Conservation (phyloP, 2,888 invertebrate species). For the Acanthosepion esculentum region DNA sequence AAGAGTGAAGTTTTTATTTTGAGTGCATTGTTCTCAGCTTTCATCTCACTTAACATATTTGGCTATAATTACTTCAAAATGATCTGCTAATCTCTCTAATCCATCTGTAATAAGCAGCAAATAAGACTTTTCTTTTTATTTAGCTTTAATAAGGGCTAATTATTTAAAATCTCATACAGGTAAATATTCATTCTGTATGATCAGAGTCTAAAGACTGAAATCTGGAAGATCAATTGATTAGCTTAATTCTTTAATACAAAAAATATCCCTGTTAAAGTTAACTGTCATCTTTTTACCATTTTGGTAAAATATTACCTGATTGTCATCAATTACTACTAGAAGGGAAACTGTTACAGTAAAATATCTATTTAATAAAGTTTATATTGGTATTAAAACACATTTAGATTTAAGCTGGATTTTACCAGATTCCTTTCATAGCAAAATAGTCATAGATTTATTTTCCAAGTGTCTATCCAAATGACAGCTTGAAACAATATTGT, state of each 20-base stretch:
- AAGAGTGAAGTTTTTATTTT: neutral
- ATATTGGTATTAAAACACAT: neutral
- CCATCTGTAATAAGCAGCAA: neutral
- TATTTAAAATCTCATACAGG: neutral
- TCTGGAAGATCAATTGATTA: neutral
- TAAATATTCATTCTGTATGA: constrained; percentile 5
- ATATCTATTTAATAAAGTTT: too few species aligned
- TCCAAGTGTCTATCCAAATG: neutral
- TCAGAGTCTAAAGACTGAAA: neutral
- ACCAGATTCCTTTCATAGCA: too few species aligned
- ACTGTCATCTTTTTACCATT: neutral
- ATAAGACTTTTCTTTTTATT: neutral
- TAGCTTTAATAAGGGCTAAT: neutral
- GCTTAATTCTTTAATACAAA: neutral
- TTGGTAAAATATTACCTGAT: neutral
- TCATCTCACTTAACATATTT: neutral
- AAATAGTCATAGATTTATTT: neutral
- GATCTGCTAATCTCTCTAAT: neutral
- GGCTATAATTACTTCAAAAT: neutral
- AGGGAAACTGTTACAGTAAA: neutral
- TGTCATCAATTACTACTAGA: neutral
- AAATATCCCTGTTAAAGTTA: neutral
- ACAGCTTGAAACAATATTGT: neutral
- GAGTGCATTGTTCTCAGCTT: neutral
- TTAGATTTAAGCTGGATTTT: neutral